A percentile compares a stretch with the other conserved stretches of the same genome.
phyloP scores from a whole-genome alignment of 2,888 invertebrate genomes.

The Elaeidobius kamerunicus region DNA sequence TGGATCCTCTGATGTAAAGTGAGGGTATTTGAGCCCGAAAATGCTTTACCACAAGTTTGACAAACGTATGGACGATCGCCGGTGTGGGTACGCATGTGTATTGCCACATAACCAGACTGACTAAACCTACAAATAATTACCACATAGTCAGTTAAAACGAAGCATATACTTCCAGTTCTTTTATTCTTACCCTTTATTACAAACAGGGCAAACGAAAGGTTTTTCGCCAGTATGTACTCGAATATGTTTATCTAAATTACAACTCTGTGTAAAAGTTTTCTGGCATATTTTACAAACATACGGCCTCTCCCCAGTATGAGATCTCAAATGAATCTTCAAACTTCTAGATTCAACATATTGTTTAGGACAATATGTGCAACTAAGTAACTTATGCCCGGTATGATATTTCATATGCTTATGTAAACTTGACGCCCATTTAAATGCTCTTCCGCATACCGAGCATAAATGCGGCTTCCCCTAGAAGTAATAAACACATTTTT shows the following conservation, averaged over 20 bases:
- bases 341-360: conserved; percentile 52
- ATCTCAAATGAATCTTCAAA: conserved; percentile 49
- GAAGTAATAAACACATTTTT: conserved; percentile 3
- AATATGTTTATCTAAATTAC: conserved; percentile 50
- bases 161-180: not conserved
- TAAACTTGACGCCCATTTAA: conserved; percentile 53
- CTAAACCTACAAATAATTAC: conserved; percentile 45
- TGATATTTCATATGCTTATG: conserved; percentile 55
- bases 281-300: conserved; percentile 48
- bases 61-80: conserved; percentile 50
- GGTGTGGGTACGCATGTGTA: conserved; percentile 51
- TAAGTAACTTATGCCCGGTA: conserved; percentile 51
- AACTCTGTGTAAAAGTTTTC: conserved; percentile 49
- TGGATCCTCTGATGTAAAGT: conserved; percentile 49
- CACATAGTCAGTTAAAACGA: not conserved
- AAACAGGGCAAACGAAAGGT: conserved; percentile 48
- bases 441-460: conserved; percentile 51
- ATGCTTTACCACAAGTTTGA: conserved; percentile 49
- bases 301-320: conserved; percentile 51
- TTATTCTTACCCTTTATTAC: conserved; percentile 46
- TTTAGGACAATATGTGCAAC: conserved; percentile 51
- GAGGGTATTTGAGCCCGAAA: conserved; percentile 49
- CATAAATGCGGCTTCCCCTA: conserved; percentile 48
- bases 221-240: conserved; percentile 51
- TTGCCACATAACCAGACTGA: conserved; percentile 51